Evolutionary conservation across 1,140 invertebrate species (phyloP).

Genomic region (Oryctes rhinoceros): DNA sequence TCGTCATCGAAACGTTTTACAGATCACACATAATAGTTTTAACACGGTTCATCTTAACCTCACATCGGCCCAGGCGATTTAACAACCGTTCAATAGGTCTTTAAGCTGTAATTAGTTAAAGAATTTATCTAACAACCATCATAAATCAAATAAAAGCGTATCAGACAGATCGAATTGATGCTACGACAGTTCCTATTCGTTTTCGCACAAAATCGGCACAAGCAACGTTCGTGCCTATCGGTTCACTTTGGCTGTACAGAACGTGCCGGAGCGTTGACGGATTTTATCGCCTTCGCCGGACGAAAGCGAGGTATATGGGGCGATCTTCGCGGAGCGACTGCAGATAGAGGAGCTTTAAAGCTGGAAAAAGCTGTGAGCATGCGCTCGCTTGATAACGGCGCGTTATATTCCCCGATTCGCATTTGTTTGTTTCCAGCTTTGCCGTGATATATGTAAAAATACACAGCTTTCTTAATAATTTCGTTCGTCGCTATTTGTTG

Average conservation of each 20-base stretch:
- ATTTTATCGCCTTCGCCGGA: neutral
- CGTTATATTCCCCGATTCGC: conserved; percentile 39
- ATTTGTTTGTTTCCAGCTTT: conserved; percentile 40
- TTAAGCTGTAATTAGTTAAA: no score
- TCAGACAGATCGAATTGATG: neutral
- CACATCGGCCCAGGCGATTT: no score
- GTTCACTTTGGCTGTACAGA: conserved; percentile 13
- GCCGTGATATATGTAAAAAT: neutral
- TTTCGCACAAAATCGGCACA: neutral
- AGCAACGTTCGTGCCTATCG: neutral
- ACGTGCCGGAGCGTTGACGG: neutral
- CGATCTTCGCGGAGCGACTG: conserved; percentile 46
- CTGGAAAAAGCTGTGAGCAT: conserved; percentile 46
- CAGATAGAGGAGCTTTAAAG: conserved; percentile 48
- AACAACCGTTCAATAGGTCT: no score
- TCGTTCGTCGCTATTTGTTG: no score
- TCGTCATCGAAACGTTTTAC: no score
- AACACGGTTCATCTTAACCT: no score
- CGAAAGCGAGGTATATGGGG: neutral
- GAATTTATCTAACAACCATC: neutral
- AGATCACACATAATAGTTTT: no score
- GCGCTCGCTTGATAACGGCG: conserved; percentile 43
- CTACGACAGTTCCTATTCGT: neutral
- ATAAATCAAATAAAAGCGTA: neutral
- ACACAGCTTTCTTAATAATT: no score